Conservation (phyloP, 2,888 invertebrate genomes). For the Tenthredo livida region DNA sequence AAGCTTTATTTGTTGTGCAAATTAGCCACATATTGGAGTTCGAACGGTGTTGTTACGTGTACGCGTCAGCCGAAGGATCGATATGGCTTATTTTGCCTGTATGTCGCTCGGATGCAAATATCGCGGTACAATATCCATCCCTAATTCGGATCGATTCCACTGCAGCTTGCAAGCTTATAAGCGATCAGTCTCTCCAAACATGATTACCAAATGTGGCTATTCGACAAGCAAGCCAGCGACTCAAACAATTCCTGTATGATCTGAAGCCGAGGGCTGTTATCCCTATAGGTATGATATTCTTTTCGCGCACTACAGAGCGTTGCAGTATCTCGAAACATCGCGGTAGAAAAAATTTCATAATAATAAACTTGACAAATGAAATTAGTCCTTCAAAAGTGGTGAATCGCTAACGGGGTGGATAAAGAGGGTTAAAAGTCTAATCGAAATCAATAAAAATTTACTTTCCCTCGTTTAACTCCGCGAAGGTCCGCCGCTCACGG, state of each 20-base stretch:
- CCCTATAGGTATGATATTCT: not conserved
- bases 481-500: constrained; percentile 51
- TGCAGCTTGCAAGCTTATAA: not conserved
- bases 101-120: constrained; percentile 41
- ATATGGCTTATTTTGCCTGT: constrained; percentile 42
- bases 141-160: constrained; percentile 37
- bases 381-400: not conserved
- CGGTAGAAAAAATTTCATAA: not conserved
- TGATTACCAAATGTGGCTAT: not conserved
- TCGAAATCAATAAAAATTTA: constrained; percentile 75
- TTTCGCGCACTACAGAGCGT: not conserved
- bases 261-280: not conserved
- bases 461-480: constrained; percentile 57
- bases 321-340: not conserved
- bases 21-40: constrained; percentile 77
- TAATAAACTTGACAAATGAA: not conserved
- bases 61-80: constrained; percentile 59
- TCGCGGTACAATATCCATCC: constrained; percentile 41
- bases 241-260: constrained; percentile 2
- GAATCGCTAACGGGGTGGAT: not conserved
- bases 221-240: not conserved
- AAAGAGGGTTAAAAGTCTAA: constrained; percentile 61
- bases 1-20: constrained; percentile 79
- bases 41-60: constrained; percentile 73
- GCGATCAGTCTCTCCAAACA: not conserved